A percentile compares a stretch with the other conserved stretches of the same genome.
phyloP scores from a whole-genome alignment of 2,113 vertebrate species.

The Butastur rufipennis region DNA sequence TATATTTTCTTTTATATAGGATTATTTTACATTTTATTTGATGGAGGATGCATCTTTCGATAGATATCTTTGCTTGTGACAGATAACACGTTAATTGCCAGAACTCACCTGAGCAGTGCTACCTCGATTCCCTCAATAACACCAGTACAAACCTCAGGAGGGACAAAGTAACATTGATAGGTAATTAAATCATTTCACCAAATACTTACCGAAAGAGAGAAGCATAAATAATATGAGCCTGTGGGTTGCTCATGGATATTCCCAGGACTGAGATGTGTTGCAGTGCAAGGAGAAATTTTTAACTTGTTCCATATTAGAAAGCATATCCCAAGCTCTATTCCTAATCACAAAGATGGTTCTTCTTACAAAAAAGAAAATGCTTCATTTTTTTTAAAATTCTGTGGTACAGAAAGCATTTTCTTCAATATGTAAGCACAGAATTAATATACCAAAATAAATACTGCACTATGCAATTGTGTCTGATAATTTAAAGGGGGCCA shows the following conservation, averaged over 20 bases:
- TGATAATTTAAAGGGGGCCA: neutral
- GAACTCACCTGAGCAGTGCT: neutral
- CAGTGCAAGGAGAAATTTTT: neutral
- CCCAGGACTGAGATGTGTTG: neutral
- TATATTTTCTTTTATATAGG: too few relatives aligned
- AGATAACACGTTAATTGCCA: neutral
- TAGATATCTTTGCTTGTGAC: neutral
- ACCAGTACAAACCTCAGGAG: neutral
- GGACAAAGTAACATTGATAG: neutral
- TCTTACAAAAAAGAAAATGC: fast-evolving
- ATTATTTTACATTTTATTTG: neutral
- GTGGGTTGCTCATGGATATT: neutral
- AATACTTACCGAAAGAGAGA: neutral
- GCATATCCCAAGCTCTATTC: neutral
- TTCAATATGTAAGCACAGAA: neutral
- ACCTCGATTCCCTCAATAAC: neutral
- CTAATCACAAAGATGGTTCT: neutral
- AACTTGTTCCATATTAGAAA: neutral
- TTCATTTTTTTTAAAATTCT: neutral
- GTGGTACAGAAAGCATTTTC: neutral
- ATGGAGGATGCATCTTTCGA: neutral
- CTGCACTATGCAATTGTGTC: neutral
- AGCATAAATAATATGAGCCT: neutral
- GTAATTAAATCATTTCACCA: neutral
- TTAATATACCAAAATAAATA: neutral